phyloP scores from a whole-genome alignment of 2,888 invertebrate species.

The Lasioglossum morio region DNA sequence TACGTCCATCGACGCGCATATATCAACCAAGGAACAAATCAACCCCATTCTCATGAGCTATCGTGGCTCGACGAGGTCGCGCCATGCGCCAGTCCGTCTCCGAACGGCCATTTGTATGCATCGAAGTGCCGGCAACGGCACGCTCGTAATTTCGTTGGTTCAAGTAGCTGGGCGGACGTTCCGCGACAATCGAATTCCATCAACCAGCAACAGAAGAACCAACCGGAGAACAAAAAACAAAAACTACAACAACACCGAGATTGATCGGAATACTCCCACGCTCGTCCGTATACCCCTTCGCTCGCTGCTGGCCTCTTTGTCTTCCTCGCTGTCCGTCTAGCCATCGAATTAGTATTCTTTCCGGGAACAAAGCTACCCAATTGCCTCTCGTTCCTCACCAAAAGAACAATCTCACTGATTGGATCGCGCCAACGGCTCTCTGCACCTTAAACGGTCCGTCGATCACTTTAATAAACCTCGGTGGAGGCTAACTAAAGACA shows the following conservation, averaged over 20 bases:
- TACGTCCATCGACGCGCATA: conserved; percentile 36
- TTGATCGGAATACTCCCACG: neutral
- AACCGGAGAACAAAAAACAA: neutral
- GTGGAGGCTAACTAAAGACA: neutral
- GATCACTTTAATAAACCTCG: neutral
- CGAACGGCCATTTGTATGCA: conserved; percentile 48
- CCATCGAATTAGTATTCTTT: conserved; percentile 14
- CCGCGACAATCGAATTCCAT: neutral
- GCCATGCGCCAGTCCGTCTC: conserved; percentile 21
- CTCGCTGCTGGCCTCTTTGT: neutral
- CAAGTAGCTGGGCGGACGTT: conserved; percentile 16
- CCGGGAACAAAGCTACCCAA: conserved; percentile 2
- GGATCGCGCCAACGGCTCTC: conserved; percentile 3
- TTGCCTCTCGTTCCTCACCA: conserved; percentile 1
- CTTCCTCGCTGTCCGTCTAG: neutral
- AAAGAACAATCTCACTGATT: conserved; percentile 2
- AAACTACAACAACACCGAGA: neutral
- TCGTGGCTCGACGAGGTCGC: conserved; percentile 10
- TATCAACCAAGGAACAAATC: conserved; percentile 37
- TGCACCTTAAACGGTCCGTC: neutral
- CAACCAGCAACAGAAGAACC: neutral
- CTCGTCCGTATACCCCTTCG: neutral
- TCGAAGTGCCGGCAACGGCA: conserved; percentile 16
- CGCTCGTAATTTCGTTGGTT: conserved; percentile 39
- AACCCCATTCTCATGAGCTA: conserved; percentile 20